A percentile compares a stretch with the other conserved stretches of the same genome.
Conservation (phyloP, 2,797 vertebrate species). For the Periparus ater region DNA sequence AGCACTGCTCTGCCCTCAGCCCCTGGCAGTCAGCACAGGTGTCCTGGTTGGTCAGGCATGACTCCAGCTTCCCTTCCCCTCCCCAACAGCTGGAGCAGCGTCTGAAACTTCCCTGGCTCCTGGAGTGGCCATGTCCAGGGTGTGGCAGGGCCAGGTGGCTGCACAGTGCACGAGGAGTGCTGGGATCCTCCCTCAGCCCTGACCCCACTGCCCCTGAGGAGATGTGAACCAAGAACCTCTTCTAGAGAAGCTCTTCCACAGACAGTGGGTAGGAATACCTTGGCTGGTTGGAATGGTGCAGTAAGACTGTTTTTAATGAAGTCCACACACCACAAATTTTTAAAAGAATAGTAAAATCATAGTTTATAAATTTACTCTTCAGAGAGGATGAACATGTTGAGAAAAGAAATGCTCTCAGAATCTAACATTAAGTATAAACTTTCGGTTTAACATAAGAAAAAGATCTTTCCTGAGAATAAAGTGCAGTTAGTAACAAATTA, state of each 20-base stretch:
- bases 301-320: not conserved
- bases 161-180: fast-evolving
- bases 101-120: not conserved
- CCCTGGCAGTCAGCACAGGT: not conserved
- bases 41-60: too few species aligned
- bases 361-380: not conserved
- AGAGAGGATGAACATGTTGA: not conserved
- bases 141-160: not conserved
- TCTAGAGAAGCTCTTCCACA: not conserved
- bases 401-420: not conserved
- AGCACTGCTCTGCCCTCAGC: not conserved
- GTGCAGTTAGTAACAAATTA: constrained; percentile 22
- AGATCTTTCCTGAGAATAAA: constrained; percentile 26
- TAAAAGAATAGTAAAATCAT: constrained; percentile 15
- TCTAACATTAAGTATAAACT: not conserved
- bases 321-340: not conserved
- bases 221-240: not conserved
- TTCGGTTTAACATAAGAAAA: constrained; percentile 8
- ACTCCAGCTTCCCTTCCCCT: not conserved
- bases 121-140: not conserved
- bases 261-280: not conserved
- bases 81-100: not conserved
- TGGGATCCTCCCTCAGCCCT: not conserved
- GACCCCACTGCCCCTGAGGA: fast-evolving
- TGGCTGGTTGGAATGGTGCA: not conserved